Conservation (phyloP, 2,888 invertebrate species). For the Polydesmus complanatus region DNA sequence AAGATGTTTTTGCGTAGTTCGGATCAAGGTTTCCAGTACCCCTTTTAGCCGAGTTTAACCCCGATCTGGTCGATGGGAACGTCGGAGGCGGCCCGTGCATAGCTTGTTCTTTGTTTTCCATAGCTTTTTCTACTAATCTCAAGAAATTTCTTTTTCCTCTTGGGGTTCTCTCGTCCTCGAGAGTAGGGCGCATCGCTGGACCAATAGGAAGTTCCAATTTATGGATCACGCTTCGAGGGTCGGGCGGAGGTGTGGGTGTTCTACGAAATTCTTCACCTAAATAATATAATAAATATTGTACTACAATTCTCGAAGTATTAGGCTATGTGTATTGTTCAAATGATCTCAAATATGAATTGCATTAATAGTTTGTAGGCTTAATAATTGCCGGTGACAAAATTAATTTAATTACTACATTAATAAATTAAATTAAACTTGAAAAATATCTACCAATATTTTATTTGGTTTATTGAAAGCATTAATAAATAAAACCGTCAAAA, state of each 20-base stretch:
- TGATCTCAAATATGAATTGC: too few species aligned
- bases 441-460: too few species aligned
- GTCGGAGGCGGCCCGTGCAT: background rate
- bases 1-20: background rate
- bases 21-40: background rate
- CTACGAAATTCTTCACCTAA: slow-evolving; percentile 10
- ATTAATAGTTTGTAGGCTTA: too few species aligned
- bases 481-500: too few species aligned
- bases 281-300: background rate
- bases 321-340: background rate
- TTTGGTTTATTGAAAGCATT: too few species aligned
- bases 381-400: too few species aligned
- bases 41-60: background rate
- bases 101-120: slow-evolving; percentile 8
- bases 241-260: background rate
- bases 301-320: background rate
- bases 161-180: background rate
- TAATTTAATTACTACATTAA: too few species aligned
- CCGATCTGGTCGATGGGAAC: background rate
- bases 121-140: slow-evolving; percentile 5
- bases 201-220: background rate
- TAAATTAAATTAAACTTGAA: too few species aligned
- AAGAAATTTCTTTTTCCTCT: slow-evolving; percentile 9
- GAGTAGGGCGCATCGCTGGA: background rate
- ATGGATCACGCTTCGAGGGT: background rate